Evolutionary conservation across 2,113 vertebrate genomes (phyloP).

Genomic region (Lophura nycthemera): DNA sequence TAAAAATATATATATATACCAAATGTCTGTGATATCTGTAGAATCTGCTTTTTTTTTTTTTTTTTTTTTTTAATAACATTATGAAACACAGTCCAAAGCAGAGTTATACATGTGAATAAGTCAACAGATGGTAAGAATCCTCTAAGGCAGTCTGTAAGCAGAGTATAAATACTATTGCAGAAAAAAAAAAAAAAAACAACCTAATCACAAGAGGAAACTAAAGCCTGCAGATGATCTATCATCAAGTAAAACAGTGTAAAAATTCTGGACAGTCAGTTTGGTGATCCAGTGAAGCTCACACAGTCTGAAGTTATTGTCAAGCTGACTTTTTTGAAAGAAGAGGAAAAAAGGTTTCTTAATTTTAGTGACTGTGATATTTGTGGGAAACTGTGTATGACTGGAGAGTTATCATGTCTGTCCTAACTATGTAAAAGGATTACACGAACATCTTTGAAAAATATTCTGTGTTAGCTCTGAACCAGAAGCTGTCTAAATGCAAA

Average conservation of each 20-base stretch:
- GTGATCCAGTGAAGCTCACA: neutral
- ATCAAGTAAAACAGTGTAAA: slow-evolving; percentile 33
- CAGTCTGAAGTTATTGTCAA: neutral
- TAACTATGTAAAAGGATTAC: neutral
- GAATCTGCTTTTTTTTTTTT: neutral
- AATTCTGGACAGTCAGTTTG: neutral
- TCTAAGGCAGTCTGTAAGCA: slow-evolving; percentile 45
- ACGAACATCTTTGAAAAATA: neutral
- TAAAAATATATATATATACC: neutral
- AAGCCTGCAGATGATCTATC: slow-evolving; percentile 10
- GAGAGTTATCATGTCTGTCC: neutral
- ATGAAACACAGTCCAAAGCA: slow-evolving; percentile 15
- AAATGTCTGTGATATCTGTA: neutral
- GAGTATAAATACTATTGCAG: slow-evolving; percentile 42
- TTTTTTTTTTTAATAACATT: neutral
- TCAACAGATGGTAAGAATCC: slow-evolving; percentile 61
- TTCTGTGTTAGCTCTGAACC: neutral
- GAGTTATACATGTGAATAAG: slow-evolving; percentile 37
- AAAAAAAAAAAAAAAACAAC: neutral
- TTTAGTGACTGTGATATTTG: neutral
- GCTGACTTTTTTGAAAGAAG: neutral
- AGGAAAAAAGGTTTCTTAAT: neutral
- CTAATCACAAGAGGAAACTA: slow-evolving; percentile 51
- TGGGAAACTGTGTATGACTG: neutral
- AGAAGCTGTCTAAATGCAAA: neutral